These are phyloP conservation scores for Sylvia borin DNA, from an alignment of 2,797 vertebrate genomes.

Conservation along the genomic window DNA sequence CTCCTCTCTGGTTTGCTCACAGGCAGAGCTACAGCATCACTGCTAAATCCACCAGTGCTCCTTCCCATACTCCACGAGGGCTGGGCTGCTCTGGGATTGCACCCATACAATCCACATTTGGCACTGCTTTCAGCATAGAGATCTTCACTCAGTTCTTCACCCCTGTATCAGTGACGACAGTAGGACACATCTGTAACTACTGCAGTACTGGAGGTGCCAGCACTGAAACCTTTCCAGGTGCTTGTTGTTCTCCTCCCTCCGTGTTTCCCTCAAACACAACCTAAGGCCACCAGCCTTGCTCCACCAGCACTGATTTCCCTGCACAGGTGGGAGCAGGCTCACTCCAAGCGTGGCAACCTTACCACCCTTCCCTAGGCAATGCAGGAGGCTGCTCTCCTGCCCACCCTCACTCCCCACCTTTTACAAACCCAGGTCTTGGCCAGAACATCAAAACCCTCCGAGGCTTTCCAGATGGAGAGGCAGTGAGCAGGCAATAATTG, in stretches of 20 bases:
- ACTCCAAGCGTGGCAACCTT: background rate
- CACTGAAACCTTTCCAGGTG: background rate
- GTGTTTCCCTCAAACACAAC: background rate
- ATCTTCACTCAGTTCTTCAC: background rate
- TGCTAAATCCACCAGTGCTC: background rate
- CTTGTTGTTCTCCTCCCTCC: background rate
- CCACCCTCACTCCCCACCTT: background rate
- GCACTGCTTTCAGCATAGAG: background rate
- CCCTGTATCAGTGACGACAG: background rate
- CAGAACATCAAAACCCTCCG: background rate
- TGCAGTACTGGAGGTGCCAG: background rate
- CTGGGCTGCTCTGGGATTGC: constrained; percentile 10
- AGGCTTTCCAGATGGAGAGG: background rate
- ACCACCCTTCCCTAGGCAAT: background rate
- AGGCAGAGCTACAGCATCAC: background rate
- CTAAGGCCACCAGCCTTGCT: background rate
- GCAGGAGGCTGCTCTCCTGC: background rate
- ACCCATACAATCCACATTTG: background rate
- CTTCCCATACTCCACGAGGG: background rate
- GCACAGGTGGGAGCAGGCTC: background rate
- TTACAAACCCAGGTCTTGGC: background rate
- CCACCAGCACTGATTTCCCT: background rate
- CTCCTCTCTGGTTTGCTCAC: background rate
- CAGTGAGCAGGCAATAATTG: background rate
- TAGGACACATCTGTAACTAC: background rate